Evolutionary conservation across 2,113 vertebrate species (phyloP).

Genomic region (Phalacrocorax pelagicus): DNA sequence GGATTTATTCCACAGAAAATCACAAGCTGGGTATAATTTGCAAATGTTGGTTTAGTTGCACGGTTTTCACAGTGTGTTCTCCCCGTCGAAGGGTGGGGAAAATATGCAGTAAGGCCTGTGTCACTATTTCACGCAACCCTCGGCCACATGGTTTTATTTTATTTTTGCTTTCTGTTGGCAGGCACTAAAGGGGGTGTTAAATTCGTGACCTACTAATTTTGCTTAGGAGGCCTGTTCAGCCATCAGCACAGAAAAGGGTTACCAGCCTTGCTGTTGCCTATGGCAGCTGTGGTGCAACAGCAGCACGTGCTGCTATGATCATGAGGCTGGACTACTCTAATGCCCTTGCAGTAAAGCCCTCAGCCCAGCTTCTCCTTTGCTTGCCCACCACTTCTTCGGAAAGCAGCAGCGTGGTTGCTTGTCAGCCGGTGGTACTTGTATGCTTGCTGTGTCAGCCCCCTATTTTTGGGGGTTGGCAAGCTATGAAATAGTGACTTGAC

Average conservation of each 20-base stretch:
- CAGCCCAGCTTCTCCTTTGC: not conserved
- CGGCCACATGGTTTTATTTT: conserved; percentile 53
- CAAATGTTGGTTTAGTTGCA: conserved; percentile 43
- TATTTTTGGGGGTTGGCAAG: not conserved
- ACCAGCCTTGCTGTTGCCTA: not conserved
- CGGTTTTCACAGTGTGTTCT: conserved; percentile 38
- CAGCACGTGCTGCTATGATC: not conserved
- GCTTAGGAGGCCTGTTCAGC: not conserved
- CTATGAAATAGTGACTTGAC: not conserved
- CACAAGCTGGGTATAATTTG: conserved; percentile 28
- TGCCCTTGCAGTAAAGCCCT: not conserved
- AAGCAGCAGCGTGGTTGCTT: not conserved
- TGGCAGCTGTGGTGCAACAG: not conserved
- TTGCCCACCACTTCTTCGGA: not conserved
- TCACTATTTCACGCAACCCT: conserved; percentile 40
- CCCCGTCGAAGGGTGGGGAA: not conserved
- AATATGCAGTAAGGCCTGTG: conserved; percentile 22
- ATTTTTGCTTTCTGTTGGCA: conserved; percentile 51
- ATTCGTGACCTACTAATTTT: conserved; percentile 41
- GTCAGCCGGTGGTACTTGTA: not conserved
- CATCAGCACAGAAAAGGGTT: not conserved
- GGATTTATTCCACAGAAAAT: conserved; percentile 11
- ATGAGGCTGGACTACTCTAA: not conserved
- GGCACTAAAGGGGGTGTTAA: conserved; percentile 25
- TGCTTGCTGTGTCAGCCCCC: not conserved